Evolutionary conservation across 2,113 vertebrate genomes (phyloP).

Genomic region (Circaetus gallicus): DNA sequence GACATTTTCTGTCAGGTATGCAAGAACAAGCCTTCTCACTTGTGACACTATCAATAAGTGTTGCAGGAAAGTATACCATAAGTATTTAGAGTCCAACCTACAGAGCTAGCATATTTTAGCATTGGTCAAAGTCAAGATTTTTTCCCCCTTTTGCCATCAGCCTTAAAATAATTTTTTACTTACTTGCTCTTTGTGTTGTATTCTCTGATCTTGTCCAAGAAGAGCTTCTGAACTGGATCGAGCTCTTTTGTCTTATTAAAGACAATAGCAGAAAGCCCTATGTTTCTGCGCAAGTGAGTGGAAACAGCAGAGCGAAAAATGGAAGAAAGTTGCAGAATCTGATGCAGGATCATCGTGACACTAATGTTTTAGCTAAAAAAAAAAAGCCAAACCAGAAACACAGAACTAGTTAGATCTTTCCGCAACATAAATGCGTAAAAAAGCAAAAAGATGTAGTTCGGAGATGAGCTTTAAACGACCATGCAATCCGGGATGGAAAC

Average conservation of each 20-base stretch:
- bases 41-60: background rate
- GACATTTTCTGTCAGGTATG: background rate
- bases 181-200: constrained; percentile 91
- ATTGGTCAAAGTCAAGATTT: background rate
- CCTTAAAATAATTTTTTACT: constrained; percentile 35
- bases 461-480: too few relatives aligned
- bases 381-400: background rate
- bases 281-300: constrained; percentile 82
- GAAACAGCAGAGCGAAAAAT: constrained; percentile 72
- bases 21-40: background rate
- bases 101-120: background rate
- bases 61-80: background rate
- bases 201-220: constrained; percentile 94
- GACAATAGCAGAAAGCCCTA: constrained; percentile 85
- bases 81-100: background rate
- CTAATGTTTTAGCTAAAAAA: background rate
- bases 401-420: background rate
- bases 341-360: constrained; percentile 82
- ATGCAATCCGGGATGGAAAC: fast-evolving
- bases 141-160: background rate
- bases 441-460: too few relatives aligned
- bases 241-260: constrained; percentile 85
- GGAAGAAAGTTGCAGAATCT: constrained; percentile 79
- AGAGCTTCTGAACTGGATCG: constrained; percentile 94
- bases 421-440: fast-evolving